Evolutionary conservation across 2,113 vertebrate genomes (phyloP), one percentile per base, ranked within the genome.

Genomic region (Xenus cinereus): DNA sequence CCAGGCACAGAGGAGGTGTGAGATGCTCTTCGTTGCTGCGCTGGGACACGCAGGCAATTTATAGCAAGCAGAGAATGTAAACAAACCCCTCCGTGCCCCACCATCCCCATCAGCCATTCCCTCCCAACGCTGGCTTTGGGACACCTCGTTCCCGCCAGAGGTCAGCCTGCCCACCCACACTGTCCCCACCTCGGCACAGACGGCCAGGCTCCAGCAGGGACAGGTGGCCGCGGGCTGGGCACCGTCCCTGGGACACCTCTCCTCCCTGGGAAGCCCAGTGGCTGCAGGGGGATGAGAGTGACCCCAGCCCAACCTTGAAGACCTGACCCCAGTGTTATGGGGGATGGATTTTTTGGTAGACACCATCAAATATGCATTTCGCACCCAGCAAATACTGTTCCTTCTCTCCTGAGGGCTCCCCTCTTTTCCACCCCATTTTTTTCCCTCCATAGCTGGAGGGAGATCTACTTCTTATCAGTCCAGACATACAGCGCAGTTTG

Each of bases 21-120:
- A 96, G 89, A 89, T 93, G 93, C 53, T 94, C 91, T 62, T 96
- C 84, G 3, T 91, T 6, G 24, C 84, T 84, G 62, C 0, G 3
- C 78, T 11, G 19, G 66, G 66, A 93, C 74, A 50, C 0, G 1
- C 57, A 89, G 84, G 84, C 93, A 76, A 96, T 97, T 96, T 97
- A 95, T 97, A 96, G 96, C 93, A 97, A 97, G 91, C 71, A 19
- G 91, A 37, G 89, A 96, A 95, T 95, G 94, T 95, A 96, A 96
- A 97, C 94, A 97, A 96, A 96, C 74, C 37, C 22, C 0, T 69
- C 85, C 20, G 1, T 80, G 87, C 45, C 74, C 72, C 57, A 66
- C 35, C 4, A 3, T 68, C 62, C 51, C 56, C 0, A 30, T 41
- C 9, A 0, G 53, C 39, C 0, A 0, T 63, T 33, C 73, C 80